phyloP scores from a whole-genome alignment of 1,140 invertebrate species.

The Drosophila nebulosa region DNA sequence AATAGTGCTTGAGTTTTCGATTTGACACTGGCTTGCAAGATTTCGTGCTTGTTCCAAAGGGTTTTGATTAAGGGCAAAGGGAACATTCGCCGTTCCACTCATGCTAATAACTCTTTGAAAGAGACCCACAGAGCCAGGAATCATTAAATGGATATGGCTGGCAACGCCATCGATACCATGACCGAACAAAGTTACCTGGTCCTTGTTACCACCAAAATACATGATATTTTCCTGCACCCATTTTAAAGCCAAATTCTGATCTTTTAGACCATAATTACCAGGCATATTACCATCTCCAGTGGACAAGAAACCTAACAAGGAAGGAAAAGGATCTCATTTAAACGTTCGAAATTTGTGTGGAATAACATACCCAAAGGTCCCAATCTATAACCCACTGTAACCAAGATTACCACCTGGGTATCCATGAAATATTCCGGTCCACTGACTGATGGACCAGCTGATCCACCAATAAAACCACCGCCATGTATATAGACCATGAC shows the following conservation, averaged over 20 bases:
- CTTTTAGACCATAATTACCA: constrained; percentile 69
- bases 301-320: constrained; percentile 69
- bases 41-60: constrained; percentile 79
- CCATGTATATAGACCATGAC: constrained; percentile 82
- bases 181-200: constrained; percentile 81
- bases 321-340: neutral
- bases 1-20: constrained; percentile 25
- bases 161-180: constrained; percentile 83
- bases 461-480: constrained; percentile 81
- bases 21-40: constrained; percentile 40
- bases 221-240: constrained; percentile 78
- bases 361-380: constrained; percentile 80
- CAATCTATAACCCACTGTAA: constrained; percentile 85
- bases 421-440: constrained; percentile 84
- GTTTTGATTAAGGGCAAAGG: constrained; percentile 82
- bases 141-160: constrained; percentile 80
- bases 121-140: constrained; percentile 73
- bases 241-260: constrained; percentile 52
- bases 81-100: constrained; percentile 84
- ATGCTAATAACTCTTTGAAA: constrained; percentile 82
- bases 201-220: constrained; percentile 86
- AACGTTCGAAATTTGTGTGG: neutral
- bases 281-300: constrained; percentile 37
- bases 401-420: constrained; percentile 83
- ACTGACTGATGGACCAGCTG: constrained; percentile 77